Base-by-base conservation (phyloP, 2,888 invertebrate species). In the Pyralis farinalis region DNA sequence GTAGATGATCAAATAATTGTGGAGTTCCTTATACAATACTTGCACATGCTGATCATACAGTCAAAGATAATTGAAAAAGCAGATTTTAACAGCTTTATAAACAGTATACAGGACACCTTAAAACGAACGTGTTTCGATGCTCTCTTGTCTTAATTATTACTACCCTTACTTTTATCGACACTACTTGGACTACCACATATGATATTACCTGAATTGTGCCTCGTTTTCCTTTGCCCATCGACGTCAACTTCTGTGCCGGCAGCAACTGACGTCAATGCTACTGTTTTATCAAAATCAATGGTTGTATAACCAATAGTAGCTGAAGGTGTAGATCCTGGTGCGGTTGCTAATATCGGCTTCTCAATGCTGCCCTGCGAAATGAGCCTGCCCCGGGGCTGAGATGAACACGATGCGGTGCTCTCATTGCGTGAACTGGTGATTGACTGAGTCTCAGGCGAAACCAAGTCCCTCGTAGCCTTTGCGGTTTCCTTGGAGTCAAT, bases 281-380 rank as follows among this genome's bases (percentile, higher is more conserved):
- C 95, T 0, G 98, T 98, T 85, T 96, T 96, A 62, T 97, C 94
- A 78, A 98, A 98, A 84, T 98, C 98, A 57, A 98, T 98, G 1
- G 95, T 95, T 6, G 96, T 96, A 70, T 97, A 98, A 36, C 95
- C 94, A 55, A 93, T 90, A 34, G 68, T 71, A 25, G 71, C 65
- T 9, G 38, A 94, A 91, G 46, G 95, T 92, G 73, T 94, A 93
- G 51, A 93, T 8, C 51, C 43, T 1, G 60, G 12, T 3, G 46
- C 34, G 68, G 61, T 49, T 3, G 46, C 39, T 4, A 53, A 43
- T 12, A 64, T 51, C 0, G 66, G 46, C 33, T 76, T 75, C 28
- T 86, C 89, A 16, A 73, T 54, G 44, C 85, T 85, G 33, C 63
- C 61, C 50, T 86, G 86, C 1, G 86, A 77, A 5, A 77, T 56